Conservation (phyloP, 2,797 vertebrate species). For the Clarias fuscus region DNA sequence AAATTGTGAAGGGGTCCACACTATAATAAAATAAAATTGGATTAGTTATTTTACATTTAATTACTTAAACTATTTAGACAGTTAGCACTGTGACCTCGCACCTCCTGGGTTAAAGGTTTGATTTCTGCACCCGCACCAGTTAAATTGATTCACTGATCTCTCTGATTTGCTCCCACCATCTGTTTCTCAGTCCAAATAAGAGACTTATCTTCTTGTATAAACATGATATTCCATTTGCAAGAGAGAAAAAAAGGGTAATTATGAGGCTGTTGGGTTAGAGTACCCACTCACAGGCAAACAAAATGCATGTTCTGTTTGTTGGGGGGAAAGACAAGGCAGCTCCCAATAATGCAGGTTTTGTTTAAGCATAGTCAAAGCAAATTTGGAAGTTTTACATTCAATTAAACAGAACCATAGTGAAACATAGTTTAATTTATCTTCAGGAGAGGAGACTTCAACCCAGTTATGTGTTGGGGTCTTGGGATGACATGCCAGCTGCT, state of each 20-base stretch:
- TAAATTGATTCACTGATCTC: conserved; percentile 27
- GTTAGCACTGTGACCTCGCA: no score
- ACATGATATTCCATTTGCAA: background rate
- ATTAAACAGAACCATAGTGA: background rate
- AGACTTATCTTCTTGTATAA: conserved; percentile 4
- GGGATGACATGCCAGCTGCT: conserved; percentile 47
- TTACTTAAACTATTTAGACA: no score
- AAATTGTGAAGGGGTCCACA: background rate
- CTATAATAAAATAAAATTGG: background rate
- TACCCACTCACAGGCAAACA: background rate
- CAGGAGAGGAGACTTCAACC: background rate
- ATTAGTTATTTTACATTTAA: background rate
- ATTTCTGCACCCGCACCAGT: background rate
- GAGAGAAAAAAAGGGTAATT: background rate
- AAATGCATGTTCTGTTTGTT: conserved; percentile 12
- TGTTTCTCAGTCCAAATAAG: background rate
- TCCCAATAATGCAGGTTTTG: background rate
- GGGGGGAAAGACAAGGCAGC: background rate
- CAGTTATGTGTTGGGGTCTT: conserved; percentile 47
- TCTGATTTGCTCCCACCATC: background rate
- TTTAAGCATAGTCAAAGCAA: background rate
- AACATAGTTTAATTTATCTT: background rate
- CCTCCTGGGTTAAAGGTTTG: no score
- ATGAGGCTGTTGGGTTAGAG: background rate
- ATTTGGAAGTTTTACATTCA: background rate